Conservation (phyloP, 1,140 invertebrate genomes). For the Panonychus citri region DNA sequence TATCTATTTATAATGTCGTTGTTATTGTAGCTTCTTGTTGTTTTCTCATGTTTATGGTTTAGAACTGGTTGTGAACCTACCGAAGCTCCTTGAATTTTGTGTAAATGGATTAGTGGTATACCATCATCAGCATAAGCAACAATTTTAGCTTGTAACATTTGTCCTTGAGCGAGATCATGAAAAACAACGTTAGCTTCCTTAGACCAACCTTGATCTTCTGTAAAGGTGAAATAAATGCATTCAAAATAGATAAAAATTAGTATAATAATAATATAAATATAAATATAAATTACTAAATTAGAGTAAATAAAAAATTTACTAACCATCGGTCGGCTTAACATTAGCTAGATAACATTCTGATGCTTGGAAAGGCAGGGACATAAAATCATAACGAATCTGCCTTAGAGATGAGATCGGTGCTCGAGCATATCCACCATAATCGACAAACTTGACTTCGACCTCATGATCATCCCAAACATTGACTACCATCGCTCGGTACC, state of each 20-base stretch:
- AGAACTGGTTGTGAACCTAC: conserved; percentile 28
- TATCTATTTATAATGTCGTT: too few species aligned
- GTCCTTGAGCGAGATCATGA: conserved; percentile 45
- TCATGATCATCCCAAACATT: conserved; percentile 24
- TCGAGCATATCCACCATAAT: conserved; percentile 71
- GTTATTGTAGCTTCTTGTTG: too few species aligned
- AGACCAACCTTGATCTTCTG: conserved; percentile 32
- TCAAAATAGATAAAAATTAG: too few species aligned
- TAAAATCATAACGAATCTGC: conserved; percentile 64
- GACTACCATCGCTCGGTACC: conserved; percentile 69
- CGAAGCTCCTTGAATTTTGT: conserved; percentile 39
- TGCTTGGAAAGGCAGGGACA: conserved; percentile 81
- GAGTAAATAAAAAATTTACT: too few species aligned
- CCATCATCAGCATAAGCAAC: conserved; percentile 49
- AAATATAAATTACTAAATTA: too few species aligned
- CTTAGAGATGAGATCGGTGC: conserved; percentile 45
- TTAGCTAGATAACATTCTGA: conserved; percentile 75
- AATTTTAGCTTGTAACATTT: conserved; percentile 62
- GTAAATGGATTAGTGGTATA: conserved; percentile 49
- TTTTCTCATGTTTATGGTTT: too few species aligned
- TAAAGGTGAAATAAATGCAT: neutral
- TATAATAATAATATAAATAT: too few species aligned
- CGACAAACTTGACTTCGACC: conserved; percentile 65
- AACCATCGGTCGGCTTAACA: conserved; percentile 52
- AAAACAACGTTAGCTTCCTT: conserved; percentile 46